These are phyloP conservation scores for Anhinga rufa DNA, from an alignment of 2,113 vertebrate genomes.

Conservation along the genomic window DNA sequence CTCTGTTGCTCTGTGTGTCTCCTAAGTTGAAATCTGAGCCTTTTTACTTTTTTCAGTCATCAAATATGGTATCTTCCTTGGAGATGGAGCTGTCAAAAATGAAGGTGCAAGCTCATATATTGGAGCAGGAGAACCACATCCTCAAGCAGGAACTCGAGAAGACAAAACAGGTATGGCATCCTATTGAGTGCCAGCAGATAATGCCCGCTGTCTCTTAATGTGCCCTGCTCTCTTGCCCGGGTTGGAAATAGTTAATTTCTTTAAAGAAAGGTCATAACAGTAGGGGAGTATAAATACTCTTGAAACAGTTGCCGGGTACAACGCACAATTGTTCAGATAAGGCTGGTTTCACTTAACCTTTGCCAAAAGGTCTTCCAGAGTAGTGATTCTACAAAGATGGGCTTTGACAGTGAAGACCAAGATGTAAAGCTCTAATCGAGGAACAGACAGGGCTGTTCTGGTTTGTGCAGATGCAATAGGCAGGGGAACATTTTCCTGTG, in stretches of 20 bases:
- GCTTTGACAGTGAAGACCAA: not conserved
- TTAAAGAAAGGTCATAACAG: not conserved
- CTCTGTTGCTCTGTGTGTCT: not conserved
- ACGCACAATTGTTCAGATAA: not conserved
- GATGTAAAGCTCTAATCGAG: not conserved
- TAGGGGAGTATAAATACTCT: not conserved
- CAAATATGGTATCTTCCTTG: slow-evolving; percentile 74
- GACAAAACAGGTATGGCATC: slow-evolving; percentile 60
- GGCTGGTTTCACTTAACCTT: not conserved
- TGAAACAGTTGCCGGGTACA: not conserved
- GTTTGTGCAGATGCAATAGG: too few species aligned
- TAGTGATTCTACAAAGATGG: not conserved
- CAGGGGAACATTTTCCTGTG: not conserved
- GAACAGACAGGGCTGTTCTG: not conserved
- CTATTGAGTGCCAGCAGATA: not conserved
- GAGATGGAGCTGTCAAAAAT: slow-evolving; percentile 80
- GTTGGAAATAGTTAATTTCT: not conserved
- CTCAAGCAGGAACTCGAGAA: slow-evolving; percentile 79
- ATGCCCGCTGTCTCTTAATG: not conserved
- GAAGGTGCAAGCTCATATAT: slow-evolving; percentile 68
- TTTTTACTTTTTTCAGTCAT: slow-evolving; percentile 43
- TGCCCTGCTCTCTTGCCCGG: not conserved
- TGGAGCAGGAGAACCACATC: slow-evolving; percentile 80
- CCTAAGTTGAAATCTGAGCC: not conserved
- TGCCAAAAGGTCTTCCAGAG: not conserved